Percentiles rank a stretch among this genome's conserved stretches.
phyloP scores from a whole-genome alignment of 2,113 vertebrate genomes.

The Noctilio leporinus region DNA sequence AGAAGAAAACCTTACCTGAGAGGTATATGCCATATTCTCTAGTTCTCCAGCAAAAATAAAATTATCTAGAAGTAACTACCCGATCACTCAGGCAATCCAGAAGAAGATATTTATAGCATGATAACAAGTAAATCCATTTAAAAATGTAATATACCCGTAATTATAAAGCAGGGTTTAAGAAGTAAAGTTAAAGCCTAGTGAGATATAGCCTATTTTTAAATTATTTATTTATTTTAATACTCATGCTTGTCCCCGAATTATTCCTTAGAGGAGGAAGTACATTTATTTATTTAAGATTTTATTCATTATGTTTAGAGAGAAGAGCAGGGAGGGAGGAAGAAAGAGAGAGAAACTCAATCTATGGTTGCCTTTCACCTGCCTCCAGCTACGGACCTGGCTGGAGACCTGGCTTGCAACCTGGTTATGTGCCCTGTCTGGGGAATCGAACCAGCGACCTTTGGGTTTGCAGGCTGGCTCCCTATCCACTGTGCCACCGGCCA shows the following conservation, averaged over 20 bases:
- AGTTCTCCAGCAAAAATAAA: neutral
- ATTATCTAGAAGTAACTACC: neutral
- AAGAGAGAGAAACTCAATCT: too few relatives aligned
- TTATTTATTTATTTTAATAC: too few relatives aligned
- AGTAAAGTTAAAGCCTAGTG: neutral
- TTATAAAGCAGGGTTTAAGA: conserved; percentile 10
- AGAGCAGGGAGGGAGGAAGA: too few relatives aligned
- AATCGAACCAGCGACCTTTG: too few relatives aligned
- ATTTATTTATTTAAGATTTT: neutral
- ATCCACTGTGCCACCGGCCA: too few relatives aligned
- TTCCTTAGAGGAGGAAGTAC: neutral
- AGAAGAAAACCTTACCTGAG: neutral
- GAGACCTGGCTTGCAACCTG: too few relatives aligned
- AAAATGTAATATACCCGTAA: neutral
- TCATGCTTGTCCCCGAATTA: neutral
- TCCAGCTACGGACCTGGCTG: too few relatives aligned
- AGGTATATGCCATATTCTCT: neutral
- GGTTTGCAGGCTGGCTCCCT: too few relatives aligned
- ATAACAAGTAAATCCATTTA: neutral
- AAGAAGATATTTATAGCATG: neutral
- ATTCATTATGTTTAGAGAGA: too few relatives aligned
- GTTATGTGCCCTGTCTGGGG: too few relatives aligned
- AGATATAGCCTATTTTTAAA: neutral
- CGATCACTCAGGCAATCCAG: neutral
- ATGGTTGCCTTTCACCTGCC: too few relatives aligned